These are phyloP conservation scores for Atractosteus spatula DNA, from an alignment of 2,113 vertebrate genomes.

Conservation along the genomic window DNA sequence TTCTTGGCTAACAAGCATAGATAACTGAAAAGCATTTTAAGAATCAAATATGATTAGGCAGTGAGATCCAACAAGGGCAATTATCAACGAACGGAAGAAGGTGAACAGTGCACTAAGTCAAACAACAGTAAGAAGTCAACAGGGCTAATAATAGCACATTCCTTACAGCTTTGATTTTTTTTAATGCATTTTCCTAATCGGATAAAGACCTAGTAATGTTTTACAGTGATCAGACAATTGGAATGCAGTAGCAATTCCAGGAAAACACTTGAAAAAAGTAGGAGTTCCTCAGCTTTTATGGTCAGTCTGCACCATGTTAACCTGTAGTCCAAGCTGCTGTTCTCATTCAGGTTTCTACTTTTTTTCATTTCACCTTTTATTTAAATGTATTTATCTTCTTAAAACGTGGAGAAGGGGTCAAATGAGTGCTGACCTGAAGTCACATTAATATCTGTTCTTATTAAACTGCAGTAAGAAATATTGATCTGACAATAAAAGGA, in stretches of 20 bases:
- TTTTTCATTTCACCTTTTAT: conserved; percentile 6
- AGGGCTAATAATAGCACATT: not conserved
- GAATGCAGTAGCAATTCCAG: too few species aligned
- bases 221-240: too few species aligned
- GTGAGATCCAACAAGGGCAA: conserved; percentile 62
- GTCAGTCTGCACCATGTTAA: too few species aligned
- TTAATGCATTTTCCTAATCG: too few species aligned
- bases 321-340: not conserved
- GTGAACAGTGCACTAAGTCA: conserved; percentile 21
- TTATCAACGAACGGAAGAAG: conserved; percentile 51
- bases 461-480: conserved; percentile 25
- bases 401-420: too few species aligned
- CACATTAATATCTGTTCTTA: conserved; percentile 5
- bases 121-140: conserved; percentile 33
- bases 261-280: too few species aligned
- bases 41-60: conserved; percentile 69
- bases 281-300: too few species aligned
- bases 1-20: conserved; percentile 59
- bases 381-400: conserved; percentile 9
- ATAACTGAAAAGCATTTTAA: conserved; percentile 55
- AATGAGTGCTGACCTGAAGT: conserved; percentile 1
- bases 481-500: conserved; percentile 10
- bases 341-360: not conserved
- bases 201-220: too few species aligned
- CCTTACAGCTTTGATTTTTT: too few species aligned